Evolutionary conservation across 2,113 vertebrate species (phyloP).

Genomic region (Oryzias celebensis): DNA sequence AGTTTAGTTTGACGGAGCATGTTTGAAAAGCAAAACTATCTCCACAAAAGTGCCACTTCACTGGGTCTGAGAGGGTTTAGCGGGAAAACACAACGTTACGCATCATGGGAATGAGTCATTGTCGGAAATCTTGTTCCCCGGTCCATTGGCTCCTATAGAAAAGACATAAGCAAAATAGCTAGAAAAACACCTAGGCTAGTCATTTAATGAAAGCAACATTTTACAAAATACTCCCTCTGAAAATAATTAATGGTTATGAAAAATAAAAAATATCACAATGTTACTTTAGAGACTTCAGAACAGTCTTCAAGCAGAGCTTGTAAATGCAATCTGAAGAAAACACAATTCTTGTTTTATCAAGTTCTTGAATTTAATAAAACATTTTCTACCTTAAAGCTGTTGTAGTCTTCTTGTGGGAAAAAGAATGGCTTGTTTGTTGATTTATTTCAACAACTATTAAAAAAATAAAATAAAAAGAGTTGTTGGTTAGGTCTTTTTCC

Average conservation of each 20-base stretch:
- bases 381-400: too few species aligned
- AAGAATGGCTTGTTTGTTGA: neutral
- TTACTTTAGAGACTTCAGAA: constrained; percentile 43
- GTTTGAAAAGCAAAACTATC: constrained; percentile 55
- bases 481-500: neutral
- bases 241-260: constrained; percentile 50
- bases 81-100: constrained; percentile 13
- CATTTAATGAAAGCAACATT: constrained; percentile 44
- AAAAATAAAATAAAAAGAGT: too few species aligned
- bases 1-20: constrained; percentile 48
- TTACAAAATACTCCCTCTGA: constrained; percentile 14
- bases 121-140: constrained; percentile 16
- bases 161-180: constrained; percentile 12
- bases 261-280: constrained; percentile 37
- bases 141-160: constrained; percentile 19
- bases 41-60: constrained; percentile 49
- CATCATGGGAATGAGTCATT: constrained; percentile 17
- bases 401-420: too few species aligned
- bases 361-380: neutral
- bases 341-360: neutral
- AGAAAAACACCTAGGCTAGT: constrained; percentile 34
- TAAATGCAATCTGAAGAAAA: constrained; percentile 22
- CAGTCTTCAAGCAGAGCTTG: constrained; percentile 33
- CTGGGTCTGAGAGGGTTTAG: constrained; percentile 21
- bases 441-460: too few species aligned